Percentiles rank a stretch among this genome's conserved stretches.
Evolutionary conservation across 1,140 invertebrate species (phyloP).

Genomic region (Drepana arcuata): DNA sequence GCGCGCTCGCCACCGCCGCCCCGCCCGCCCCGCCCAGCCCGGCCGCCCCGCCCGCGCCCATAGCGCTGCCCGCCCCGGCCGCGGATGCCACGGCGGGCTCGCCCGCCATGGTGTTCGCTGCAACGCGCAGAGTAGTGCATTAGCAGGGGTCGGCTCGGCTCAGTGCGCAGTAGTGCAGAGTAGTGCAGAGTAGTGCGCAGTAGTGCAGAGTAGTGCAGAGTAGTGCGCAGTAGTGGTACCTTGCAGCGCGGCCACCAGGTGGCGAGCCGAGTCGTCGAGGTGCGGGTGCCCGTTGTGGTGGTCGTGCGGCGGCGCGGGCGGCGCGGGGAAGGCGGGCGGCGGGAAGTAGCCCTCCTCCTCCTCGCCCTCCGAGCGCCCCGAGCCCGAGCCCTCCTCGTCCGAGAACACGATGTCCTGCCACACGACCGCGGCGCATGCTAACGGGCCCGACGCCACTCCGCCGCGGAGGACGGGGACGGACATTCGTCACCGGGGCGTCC

Average conservation of each 20-base stretch:
- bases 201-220: too few relatives aligned
- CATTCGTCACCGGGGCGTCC: too few relatives aligned
- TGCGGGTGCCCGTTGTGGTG: slow-evolving; percentile 62
- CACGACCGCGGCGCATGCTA: too few relatives aligned
- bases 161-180: too few relatives aligned
- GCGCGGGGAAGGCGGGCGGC: slow-evolving; percentile 27
- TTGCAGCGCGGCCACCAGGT: slow-evolving; percentile 40
- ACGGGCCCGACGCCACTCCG: too few relatives aligned
- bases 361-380: slow-evolving; percentile 75
- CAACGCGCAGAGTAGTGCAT: not conserved
- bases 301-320: slow-evolving; percentile 9
- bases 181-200: too few relatives aligned
- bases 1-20: slow-evolving; percentile 11
- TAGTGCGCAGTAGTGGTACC: slow-evolving; percentile 17
- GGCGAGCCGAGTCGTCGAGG: slow-evolving; percentile 23
- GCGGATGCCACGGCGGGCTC: too few relatives aligned
- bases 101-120: slow-evolving; percentile 8
- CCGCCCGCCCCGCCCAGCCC: slow-evolving; percentile 9
- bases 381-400: slow-evolving; percentile 80
- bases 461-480: too few relatives aligned
- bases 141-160: too few relatives aligned
- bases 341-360: slow-evolving; percentile 71
- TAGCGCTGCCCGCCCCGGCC: too few relatives aligned
- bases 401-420: slow-evolving; percentile 81
- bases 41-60: too few relatives aligned